phyloP scores from a whole-genome alignment of 2,888 invertebrate species.

The Petrolisthes cinctipes region DNA sequence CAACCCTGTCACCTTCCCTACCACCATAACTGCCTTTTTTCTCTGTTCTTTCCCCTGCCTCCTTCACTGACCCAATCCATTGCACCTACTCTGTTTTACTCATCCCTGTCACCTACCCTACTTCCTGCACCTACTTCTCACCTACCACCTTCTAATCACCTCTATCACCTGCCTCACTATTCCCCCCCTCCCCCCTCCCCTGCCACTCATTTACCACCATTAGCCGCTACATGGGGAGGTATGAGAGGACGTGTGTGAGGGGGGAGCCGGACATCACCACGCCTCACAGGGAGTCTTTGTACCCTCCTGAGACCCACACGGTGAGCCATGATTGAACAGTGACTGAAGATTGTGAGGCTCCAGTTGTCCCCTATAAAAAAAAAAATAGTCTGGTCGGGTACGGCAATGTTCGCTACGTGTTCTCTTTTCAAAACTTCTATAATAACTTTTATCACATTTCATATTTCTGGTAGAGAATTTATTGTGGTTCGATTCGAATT shows the following conservation, averaged over 20 bases:
- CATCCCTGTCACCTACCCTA: too few relatives aligned
- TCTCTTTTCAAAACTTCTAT: too few relatives aligned
- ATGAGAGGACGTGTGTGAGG: too few relatives aligned
- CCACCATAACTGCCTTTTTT: not conserved
- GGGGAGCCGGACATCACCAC: not conserved
- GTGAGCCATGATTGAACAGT: slow-evolving; percentile 22
- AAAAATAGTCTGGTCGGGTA: not conserved
- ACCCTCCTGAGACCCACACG: slow-evolving; percentile 19
- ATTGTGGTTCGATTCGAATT: too few relatives aligned
- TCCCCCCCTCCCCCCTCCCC: not conserved
- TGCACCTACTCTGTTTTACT: too few relatives aligned
- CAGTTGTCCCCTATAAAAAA: too few relatives aligned
- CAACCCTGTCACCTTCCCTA: not conserved
- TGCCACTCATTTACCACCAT: not conserved
- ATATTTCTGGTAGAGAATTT: too few relatives aligned
- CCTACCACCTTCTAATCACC: not conserved
- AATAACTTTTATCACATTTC: too few relatives aligned
- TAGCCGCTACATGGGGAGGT: slow-evolving; percentile 1
- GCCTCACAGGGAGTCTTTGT: slow-evolving; percentile 36
- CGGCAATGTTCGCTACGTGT: not conserved
- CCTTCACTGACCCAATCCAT: too few relatives aligned
- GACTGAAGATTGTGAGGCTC: not conserved
- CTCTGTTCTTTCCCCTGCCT: too few relatives aligned
- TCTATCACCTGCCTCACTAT: not conserved
- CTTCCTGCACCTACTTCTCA: too few relatives aligned